Evolutionary conservation across 2,888 invertebrate species (phyloP), one percentile per base, ranked within the genome.

Genomic region (Deilephila porcellus): DNA sequence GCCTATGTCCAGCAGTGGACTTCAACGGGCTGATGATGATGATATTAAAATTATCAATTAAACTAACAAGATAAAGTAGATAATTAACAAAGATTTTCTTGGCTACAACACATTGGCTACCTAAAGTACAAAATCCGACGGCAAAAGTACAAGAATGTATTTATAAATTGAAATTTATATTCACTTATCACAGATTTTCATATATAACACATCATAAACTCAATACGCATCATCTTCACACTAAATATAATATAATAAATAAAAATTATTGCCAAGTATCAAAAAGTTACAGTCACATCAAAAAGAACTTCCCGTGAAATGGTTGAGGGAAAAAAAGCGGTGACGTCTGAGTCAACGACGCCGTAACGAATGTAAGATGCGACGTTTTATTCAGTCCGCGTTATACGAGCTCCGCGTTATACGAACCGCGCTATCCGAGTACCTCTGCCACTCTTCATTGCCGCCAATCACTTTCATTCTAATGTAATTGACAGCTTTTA

Each of bases 391-490:
- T 87, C 84, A 81, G 84, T 85, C 86, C 84, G 81, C 83, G 84
- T 85, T 85, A 77, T 81, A 76, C 75, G 78, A 78, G 11, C 86
- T 3, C 86, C 84, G 81, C 83, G 84, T 84, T 85, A 77, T 81
- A 76, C 74, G 78, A 78, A 45, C 45, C 45, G 14, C 45, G 45
- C 45, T 3, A 45, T 45, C 45, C 78, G 81, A 63, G 82, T 83
- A 74, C 77, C 74, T 71, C 76, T 83, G 87, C 89, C 89, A 89
- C 82, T 89, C 89, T 88, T 90, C 88, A 88, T 90, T 87, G 84
- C 78, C 37, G 75, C 77, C 79, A 80, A 78, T 80, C 79, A 82
- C 82, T 87, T 88, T 90, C 86, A 88, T 86, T 88, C n/a, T 85
- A 83, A 74, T 78, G 60, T 79, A 78, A 71, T 74, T 74, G 71